phyloP scores from a whole-genome alignment of 2,113 vertebrate genomes.

The Neoarius graeffei region DNA sequence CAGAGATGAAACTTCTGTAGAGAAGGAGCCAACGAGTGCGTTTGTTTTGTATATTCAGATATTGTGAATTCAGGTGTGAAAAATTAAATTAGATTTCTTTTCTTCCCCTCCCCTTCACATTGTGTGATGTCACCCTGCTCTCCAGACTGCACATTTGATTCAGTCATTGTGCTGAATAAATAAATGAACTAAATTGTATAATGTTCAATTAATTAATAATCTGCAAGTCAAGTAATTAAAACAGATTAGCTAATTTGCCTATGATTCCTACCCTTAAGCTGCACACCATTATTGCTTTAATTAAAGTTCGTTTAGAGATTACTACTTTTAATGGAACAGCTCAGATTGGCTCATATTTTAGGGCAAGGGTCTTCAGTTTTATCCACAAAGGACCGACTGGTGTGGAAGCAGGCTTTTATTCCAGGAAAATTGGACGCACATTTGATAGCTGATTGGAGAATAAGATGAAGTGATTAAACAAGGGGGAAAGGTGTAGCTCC shows the following conservation, averaged over 20 bases:
- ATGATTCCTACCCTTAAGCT: conserved; percentile 50
- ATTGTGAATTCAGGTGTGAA: conserved; percentile 32
- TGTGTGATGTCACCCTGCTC: conserved; percentile 8
- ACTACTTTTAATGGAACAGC: conserved; percentile 46
- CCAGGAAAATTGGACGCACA: no score
- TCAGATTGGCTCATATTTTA: conserved; percentile 42
- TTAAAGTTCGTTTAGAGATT: conserved; percentile 60
- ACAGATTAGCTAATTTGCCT: conserved; percentile 54
- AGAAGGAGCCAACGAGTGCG: not conserved
- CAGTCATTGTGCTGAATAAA: conserved; percentile 20
- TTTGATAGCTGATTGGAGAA: not conserved
- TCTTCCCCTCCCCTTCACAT: not conserved
- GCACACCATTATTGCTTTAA: conserved; percentile 58
- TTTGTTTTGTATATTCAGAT: conserved; percentile 41
- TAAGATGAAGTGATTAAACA: not conserved
- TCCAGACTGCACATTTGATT: conserved; percentile 32
- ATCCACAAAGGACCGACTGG: not conserved
- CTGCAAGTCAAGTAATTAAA: conserved; percentile 54
- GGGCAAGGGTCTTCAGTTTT: not conserved
- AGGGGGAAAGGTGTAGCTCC: not conserved
- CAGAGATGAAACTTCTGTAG: conserved; percentile 5
- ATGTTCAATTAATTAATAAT: conserved; percentile 55
- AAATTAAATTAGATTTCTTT: conserved; percentile 26
- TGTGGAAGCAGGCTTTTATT: not conserved
- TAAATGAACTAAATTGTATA: conserved; percentile 27